These are phyloP conservation scores for Rhinoderma darwinii DNA, from an alignment of 2,113 vertebrate species.

Conservation along the genomic window DNA sequence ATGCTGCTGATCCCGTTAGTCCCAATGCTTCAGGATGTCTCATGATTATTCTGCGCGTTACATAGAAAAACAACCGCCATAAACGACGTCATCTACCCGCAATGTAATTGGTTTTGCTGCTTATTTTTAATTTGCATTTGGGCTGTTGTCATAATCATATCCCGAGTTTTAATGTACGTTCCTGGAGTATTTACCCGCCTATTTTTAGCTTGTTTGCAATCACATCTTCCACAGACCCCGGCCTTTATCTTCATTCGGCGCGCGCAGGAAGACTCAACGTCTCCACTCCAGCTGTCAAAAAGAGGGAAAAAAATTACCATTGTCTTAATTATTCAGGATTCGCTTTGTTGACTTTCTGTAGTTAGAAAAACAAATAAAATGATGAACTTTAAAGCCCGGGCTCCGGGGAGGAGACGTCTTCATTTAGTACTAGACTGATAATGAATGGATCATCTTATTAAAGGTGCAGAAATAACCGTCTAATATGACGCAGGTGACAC, in stretches of 20 bases:
- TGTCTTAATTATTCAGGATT: not conserved
- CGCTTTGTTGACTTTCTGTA: constrained; percentile 2
- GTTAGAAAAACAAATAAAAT: not conserved
- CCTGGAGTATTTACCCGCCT: not conserved
- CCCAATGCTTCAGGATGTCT: constrained; percentile 11
- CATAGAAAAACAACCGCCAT: constrained; percentile 30
- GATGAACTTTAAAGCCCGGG: not conserved
- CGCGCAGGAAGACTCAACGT: not conserved
- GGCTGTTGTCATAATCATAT: constrained; percentile 12
- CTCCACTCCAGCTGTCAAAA: not conserved
- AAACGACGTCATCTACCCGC: constrained; percentile 29
- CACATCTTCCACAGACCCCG: not conserved
- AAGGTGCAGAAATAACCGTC: not conserved
- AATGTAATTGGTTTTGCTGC: constrained; percentile 21
- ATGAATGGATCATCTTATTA: not conserved
- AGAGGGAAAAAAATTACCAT: not conserved
- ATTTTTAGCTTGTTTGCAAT: constrained; percentile 41
- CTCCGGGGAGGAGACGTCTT: not conserved
- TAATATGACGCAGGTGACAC: not conserved
- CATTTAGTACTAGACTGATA: not conserved
- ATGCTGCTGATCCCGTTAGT: constrained; percentile 16
- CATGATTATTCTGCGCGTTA: constrained; percentile 18
- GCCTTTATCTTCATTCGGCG: not conserved
- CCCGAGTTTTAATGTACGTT: constrained; percentile 24
- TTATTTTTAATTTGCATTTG: constrained; percentile 43